These are phyloP conservation scores for Atta cephalotes DNA, from an alignment of 1,140 invertebrate species.

Conservation along the genomic window DNA sequence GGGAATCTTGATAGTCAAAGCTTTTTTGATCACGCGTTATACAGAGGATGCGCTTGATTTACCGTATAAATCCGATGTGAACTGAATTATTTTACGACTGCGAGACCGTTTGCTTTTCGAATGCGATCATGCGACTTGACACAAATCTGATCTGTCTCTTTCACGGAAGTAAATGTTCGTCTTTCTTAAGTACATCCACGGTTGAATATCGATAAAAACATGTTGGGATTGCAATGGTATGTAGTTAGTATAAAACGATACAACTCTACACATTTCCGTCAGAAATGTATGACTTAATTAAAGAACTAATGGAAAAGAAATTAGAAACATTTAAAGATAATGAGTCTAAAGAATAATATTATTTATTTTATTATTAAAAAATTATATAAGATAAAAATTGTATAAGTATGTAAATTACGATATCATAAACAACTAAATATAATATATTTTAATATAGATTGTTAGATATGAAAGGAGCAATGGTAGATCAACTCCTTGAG, in stretches of 20 bases:
- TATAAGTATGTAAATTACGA: not conserved
- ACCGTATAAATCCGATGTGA: conserved; percentile 3
- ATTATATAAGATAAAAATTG: not conserved
- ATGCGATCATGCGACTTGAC: not conserved
- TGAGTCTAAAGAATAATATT: not conserved
- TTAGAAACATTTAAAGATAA: not conserved
- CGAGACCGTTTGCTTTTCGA: conserved; percentile 15
- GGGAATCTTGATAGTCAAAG: not conserved
- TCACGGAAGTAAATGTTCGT: not conserved
- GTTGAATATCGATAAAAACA: conserved; percentile 6
- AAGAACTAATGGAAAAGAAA: not conserved
- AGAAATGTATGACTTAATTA: not conserved
- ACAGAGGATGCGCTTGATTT: not conserved
- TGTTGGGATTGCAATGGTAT: not conserved
- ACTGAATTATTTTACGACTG: conserved; percentile 40
- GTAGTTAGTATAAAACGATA: not conserved
- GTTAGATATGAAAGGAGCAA: too few relatives aligned
- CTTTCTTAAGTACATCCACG: not conserved
- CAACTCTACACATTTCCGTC: not conserved
- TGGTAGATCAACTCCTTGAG: too few relatives aligned
- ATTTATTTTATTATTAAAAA: not conserved
- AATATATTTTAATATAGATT: not conserved
- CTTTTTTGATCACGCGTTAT: conserved; percentile 19
- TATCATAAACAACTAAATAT: not conserved
- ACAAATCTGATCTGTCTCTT: conserved; percentile 35